Evolutionary conservation across 2,113 vertebrate genomes (phyloP).

Genomic region (Clarias gariepinus): DNA sequence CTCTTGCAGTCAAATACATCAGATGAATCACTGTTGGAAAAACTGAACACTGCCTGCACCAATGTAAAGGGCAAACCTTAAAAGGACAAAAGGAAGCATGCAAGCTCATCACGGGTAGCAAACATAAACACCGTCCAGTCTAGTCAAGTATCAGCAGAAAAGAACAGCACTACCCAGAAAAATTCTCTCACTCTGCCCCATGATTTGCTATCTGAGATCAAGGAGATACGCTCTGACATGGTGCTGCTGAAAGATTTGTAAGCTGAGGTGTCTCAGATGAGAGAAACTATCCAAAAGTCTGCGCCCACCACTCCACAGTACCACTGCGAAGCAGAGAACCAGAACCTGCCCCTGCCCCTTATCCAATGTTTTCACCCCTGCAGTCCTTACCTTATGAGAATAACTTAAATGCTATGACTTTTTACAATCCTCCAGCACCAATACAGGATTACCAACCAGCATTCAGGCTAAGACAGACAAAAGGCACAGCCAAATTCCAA

Average conservation of each 20-base stretch:
- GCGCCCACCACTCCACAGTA: neutral
- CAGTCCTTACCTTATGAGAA: too few relatives aligned
- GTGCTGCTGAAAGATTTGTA: constrained; percentile 34
- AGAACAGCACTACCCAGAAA: neutral
- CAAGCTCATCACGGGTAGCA: neutral
- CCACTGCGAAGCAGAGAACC: neutral
- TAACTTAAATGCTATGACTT: too few relatives aligned
- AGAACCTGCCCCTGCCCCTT: neutral
- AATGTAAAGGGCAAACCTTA: too few relatives aligned
- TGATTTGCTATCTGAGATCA: constrained; percentile 32
- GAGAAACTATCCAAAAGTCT: constrained; percentile 30
- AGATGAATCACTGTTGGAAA: neutral
- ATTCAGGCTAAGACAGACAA: neutral
- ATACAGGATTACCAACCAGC: neutral
- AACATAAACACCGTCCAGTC: constrained; percentile 22
- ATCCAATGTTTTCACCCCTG: neutral
- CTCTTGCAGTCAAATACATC: neutral
- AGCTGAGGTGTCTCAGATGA: constrained; percentile 39
- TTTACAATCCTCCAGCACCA: neutral
- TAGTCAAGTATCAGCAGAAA: neutral
- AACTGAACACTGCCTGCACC: too few relatives aligned
- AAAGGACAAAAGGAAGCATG: too few relatives aligned
- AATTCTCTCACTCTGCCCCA: neutral
- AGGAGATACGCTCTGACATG: constrained; percentile 40
- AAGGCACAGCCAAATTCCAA: constrained; percentile 33